Evolutionary conservation across 2,797 vertebrate genomes (phyloP).

Genomic region (Enteromius mattozi): DNA sequence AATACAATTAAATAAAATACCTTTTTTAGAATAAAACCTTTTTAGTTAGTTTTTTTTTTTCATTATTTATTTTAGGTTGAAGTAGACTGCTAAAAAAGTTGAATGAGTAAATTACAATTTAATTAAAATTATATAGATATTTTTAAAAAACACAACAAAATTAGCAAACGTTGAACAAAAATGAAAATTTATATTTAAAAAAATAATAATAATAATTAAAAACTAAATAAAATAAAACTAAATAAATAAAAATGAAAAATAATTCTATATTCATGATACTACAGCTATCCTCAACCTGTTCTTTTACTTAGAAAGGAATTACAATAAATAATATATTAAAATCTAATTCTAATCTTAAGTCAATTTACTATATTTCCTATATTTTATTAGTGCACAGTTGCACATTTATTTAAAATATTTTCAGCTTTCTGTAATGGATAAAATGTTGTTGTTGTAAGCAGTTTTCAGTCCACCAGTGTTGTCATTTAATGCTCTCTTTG

Average conservation of each 20-base stretch:
- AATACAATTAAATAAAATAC: no score
- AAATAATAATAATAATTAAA: neutral
- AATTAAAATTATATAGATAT: neutral
- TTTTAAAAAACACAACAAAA: neutral
- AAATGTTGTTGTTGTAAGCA: neutral
- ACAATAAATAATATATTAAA: neutral
- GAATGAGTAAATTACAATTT: neutral
- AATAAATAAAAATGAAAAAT: neutral
- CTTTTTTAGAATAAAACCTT: no score
- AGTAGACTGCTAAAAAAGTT: neutral
- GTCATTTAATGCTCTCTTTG: constrained; percentile 17
- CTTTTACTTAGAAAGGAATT: neutral
- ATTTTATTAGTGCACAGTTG: neutral
- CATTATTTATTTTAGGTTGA: neutral
- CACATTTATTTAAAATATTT: neutral
- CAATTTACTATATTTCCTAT: neutral
- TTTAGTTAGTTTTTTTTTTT: neutral
- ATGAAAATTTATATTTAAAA: neutral
- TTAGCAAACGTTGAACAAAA: neutral
- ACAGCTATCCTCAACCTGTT: neutral
- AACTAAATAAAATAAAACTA: neutral
- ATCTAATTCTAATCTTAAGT: neutral
- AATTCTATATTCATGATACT: neutral
- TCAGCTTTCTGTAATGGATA: neutral
- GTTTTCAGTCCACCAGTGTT: neutral